Percentiles rank a stretch among this genome's conserved stretches.
Evolutionary conservation across 2,888 invertebrate species (phyloP).

Genomic region (Drosophila paracracens): DNA sequence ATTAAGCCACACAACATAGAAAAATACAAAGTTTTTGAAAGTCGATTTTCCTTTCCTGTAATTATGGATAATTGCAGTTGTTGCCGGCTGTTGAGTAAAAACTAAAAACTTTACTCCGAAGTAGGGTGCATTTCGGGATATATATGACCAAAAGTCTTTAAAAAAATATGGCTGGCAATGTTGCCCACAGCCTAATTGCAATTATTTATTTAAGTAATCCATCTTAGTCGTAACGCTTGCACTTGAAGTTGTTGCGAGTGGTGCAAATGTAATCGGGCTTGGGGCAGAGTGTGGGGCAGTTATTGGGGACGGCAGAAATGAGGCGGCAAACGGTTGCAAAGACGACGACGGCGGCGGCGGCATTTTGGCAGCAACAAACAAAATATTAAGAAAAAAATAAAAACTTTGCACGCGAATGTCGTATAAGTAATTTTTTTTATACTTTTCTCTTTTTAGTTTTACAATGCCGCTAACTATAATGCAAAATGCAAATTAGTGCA

Average conservation of each 20-base stretch:
- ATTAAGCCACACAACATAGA: neutral
- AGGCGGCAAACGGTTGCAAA: slow-evolving; percentile 40
- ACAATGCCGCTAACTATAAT: slow-evolving; percentile 48
- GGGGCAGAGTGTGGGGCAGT: slow-evolving; percentile 5
- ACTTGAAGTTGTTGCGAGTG: slow-evolving; percentile 32
- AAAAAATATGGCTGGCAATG: slow-evolving; percentile 39
- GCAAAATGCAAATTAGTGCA: slow-evolving; percentile 71
- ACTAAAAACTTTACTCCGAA: neutral
- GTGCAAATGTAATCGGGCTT: slow-evolving; percentile 11
- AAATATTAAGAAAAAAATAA: slow-evolving; percentile 13
- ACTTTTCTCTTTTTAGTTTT: slow-evolving; percentile 12
- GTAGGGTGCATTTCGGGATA: slow-evolving; percentile 33
- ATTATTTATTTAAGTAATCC: slow-evolving; percentile 77
- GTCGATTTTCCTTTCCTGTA: neutral
- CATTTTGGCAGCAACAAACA: slow-evolving; percentile 57
- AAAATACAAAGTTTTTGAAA: neutral
- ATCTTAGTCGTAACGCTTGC: slow-evolving; percentile 59
- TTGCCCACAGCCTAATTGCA: slow-evolving; percentile 68
- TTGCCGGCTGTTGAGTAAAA: neutral
- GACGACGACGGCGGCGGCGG: slow-evolving; percentile 47
- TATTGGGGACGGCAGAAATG: neutral
- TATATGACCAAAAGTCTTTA: slow-evolving; percentile 20
- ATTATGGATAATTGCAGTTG: slow-evolving; percentile 5
- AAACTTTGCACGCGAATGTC: slow-evolving; percentile 74
- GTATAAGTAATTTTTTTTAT: slow-evolving; percentile 61